A percentile compares a stretch with the other conserved stretches of the same genome.
These are phyloP conservation scores for Lasius platythorax DNA, from an alignment of 2,888 invertebrate species.

Conservation along the genomic window DNA sequence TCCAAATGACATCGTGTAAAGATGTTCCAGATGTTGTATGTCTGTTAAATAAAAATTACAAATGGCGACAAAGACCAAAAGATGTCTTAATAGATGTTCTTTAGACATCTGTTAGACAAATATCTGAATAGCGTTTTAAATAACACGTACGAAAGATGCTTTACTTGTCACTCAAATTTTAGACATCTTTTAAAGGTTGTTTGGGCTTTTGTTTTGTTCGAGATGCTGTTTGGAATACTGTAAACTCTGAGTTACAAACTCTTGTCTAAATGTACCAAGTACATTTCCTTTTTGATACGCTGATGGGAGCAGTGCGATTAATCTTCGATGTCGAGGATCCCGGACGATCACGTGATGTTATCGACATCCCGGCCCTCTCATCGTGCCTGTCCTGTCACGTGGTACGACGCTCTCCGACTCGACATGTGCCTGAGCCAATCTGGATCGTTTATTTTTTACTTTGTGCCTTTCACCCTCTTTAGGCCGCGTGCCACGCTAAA, in stretches of 20 bases:
- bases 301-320: constrained; percentile 68
- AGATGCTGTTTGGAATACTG: constrained; percentile 45
- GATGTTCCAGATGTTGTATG: not conserved
- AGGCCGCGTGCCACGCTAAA: constrained; percentile 68
- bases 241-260: constrained; percentile 71
- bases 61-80: not conserved
- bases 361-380: constrained; percentile 7
- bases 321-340: constrained; percentile 49
- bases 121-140: constrained; percentile 10
- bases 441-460: constrained; percentile 79
- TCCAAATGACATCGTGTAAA: not conserved
- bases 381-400: constrained; percentile 45
- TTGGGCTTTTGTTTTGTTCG: constrained; percentile 42
- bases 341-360: constrained; percentile 34
- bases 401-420: constrained; percentile 64
- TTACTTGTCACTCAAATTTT: constrained; percentile 10
- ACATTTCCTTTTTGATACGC: constrained; percentile 79
- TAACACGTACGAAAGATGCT: not conserved
- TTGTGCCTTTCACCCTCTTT: constrained; percentile 82
- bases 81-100: not conserved
- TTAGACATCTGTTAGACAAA: not conserved
- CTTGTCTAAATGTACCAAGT: constrained; percentile 74
- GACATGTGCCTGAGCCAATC: constrained; percentile 78
- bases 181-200: constrained; percentile 11
- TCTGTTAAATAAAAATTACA: not conserved